Evolutionary conservation across 2,888 invertebrate species (phyloP), one percentile per base, ranked within the genome.

Genomic region (Polydrusus tereticollis): DNA sequence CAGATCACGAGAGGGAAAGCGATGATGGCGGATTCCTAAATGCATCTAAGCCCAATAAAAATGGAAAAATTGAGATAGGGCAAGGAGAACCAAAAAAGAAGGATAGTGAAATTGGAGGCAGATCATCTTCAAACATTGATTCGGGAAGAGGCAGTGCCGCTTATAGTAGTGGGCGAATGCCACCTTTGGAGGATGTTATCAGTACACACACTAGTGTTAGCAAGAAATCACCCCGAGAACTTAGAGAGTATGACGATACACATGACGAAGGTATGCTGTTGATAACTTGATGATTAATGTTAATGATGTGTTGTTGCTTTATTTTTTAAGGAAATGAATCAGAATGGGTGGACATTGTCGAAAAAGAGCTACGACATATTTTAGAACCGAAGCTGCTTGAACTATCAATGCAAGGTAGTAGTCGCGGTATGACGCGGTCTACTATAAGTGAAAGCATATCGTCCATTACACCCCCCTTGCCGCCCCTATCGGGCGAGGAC

Each of bases 311-410:
- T 10, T 10, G 33, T n/a, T 41, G 16, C 16, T 57, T 64, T 43
- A 21, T 52, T 38, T 65, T 64, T 38, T 47, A 41, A 86, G 89
- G 87, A 29, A 90, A 89, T 77, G 93, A 93, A 79, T 90, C 92
- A 29, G 93, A 94, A 84, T 94, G 94, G 94, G 93, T 93, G 0
- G 93, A 93, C 78, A 89, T 93, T 57, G 94, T 94, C 8, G 94
- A 94, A 83, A 92, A 92, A 50, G 94, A 94, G 83, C 87, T 94
- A 20, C 87, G 93, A 16, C 92, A 92, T 83, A 94, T 94, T 80
- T 84, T 94, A 75, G 93, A 93, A 81, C 93, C 93, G 0, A 91
- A 91, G 82, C 85, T 92, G 63, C 90, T 92, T n/a, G 87, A 88
- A 76, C 83, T 90, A 83, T 86, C 90, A 38, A 84, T 91, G 65